These are phyloP conservation scores for Aphelenchoides besseyi DNA, from an alignment of 1,140 invertebrate genomes.

Conservation along the genomic window DNA sequence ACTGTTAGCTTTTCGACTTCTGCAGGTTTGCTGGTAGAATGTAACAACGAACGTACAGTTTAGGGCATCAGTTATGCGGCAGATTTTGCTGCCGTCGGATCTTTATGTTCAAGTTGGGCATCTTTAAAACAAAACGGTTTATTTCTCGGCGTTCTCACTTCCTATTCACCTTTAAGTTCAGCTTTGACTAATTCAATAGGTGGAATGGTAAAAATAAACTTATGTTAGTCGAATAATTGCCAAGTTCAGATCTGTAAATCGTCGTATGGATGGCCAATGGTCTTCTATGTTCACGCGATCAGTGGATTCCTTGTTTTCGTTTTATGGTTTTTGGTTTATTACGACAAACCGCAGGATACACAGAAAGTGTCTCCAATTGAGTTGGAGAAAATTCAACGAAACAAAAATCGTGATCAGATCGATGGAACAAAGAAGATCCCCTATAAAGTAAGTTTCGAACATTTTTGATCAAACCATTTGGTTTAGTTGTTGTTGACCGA, in stretches of 20 bases:
- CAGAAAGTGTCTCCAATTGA: background rate
- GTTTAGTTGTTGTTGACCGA: background rate
- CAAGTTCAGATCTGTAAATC: background rate
- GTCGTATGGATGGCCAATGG: background rate
- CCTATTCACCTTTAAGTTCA: background rate
- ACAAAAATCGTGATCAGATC: slow-evolving; percentile 8
- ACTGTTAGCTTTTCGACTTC: slow-evolving; percentile 30
- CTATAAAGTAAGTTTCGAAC: slow-evolving; percentile 13
- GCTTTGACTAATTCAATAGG: slow-evolving; percentile 14
- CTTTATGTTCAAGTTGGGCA: slow-evolving; percentile 21
- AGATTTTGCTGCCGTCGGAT: slow-evolving; percentile 35
- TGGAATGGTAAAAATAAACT: slow-evolving; percentile 11
- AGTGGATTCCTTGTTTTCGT: background rate
- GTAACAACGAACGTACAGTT: background rate
- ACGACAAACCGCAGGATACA: slow-evolving; percentile 3
- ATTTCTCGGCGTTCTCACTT: slow-evolving; percentile 1
- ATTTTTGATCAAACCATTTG: background rate
- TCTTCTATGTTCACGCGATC: slow-evolving; percentile 4
- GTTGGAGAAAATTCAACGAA: slow-evolving; percentile 22
- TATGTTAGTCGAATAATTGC: background rate
- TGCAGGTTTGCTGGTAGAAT: slow-evolving; percentile 23
- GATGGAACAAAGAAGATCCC: slow-evolving; percentile 16
- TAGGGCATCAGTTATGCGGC: slow-evolving; percentile 35
- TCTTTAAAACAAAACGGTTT: slow-evolving; percentile 15
- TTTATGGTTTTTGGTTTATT: slow-evolving; percentile 8